Conservation (phyloP, 2,888 invertebrate species). For the Hylaea fasciaria region DNA sequence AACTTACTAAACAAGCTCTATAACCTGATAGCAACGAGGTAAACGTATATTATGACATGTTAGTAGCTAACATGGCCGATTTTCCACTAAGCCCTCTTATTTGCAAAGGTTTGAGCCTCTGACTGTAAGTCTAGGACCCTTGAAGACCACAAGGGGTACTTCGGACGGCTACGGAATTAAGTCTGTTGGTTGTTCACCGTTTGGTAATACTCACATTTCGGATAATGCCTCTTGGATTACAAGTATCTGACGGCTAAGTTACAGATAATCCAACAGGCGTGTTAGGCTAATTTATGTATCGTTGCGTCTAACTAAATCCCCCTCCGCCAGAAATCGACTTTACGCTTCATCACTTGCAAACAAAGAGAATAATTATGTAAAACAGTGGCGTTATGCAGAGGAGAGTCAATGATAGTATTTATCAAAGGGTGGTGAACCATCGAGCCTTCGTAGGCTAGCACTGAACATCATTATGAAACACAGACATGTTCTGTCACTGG, state of each 20-base stretch:
- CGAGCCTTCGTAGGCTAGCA: not conserved
- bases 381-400: slow-evolving; percentile 1
- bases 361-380: slow-evolving; percentile 19
- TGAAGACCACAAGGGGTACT: slow-evolving; percentile 8
- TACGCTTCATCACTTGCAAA: slow-evolving; percentile 8
- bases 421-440: not conserved
- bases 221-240: not conserved
- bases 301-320: not conserved
- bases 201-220: slow-evolving; percentile 1
- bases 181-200: slow-evolving; percentile 4
- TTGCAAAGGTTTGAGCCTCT: not conserved
- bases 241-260: not conserved
- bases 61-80: not conserved
- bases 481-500: not conserved
- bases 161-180: slow-evolving; percentile 1
- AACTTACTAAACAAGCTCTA: too few relatives aligned
- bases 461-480: not conserved
- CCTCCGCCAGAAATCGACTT: slow-evolving; percentile 5
- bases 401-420: slow-evolving; percentile 18
- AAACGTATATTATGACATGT: not conserved
- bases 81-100: slow-evolving; percentile 1
- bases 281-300: too few relatives aligned
- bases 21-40: too few relatives aligned
- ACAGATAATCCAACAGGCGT: not conserved
- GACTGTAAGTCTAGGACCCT: slow-evolving; percentile 16